Base-by-base conservation (phyloP, 2,888 invertebrate genomes). In the Calameuta pallipes region DNA sequence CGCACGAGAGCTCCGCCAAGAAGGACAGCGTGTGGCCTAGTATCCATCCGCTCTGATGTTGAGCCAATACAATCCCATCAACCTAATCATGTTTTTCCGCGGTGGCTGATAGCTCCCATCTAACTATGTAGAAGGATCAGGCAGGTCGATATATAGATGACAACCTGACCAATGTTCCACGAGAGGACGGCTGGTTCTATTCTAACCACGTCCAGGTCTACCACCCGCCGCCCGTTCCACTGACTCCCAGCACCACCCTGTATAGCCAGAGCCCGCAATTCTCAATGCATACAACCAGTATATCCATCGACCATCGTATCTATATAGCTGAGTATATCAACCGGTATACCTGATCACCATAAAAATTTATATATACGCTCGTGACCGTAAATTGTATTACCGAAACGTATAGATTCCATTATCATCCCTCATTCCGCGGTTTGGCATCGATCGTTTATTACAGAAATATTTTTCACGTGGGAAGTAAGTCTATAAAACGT, bases 331-430 rank as follows among this genome's bases (percentile, higher is more conserved):
- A 82, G 82, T 86, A 85, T 86, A 89, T 88, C 86, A 87, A 86
- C 84, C 82, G 84, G 84, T 87, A 86, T 84, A 85, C 87, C 89
- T 90, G 89, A 91, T 91, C 90, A 91, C 89, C 90, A 90, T 91
- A 90, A 91, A 91, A 91, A 90, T 91, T 87, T 88, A 90, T 89
- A 87, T 86, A 87, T 86, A 85, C 86, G 85, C 85, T 87, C 89
- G 85, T 86, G 83, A 84, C 83, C 87, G 88, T 90, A 89, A 91
- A 91, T 91, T 90, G 87, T 89, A 90, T 90, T 90, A 91, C 88
- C 90, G 85, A 80, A 79, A n/a, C 69, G 69, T 36, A 34, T 71
- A 41, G 41, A 69, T 76, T 76, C 69, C 70, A 37, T 37, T 69
- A 33, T 33, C 34, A 4, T n/a, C 34, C 75, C 31, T 33, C n/a